These are phyloP conservation scores for Byasa hedistus DNA, from an alignment of 2,888 invertebrate species.

Conservation along the genomic window DNA sequence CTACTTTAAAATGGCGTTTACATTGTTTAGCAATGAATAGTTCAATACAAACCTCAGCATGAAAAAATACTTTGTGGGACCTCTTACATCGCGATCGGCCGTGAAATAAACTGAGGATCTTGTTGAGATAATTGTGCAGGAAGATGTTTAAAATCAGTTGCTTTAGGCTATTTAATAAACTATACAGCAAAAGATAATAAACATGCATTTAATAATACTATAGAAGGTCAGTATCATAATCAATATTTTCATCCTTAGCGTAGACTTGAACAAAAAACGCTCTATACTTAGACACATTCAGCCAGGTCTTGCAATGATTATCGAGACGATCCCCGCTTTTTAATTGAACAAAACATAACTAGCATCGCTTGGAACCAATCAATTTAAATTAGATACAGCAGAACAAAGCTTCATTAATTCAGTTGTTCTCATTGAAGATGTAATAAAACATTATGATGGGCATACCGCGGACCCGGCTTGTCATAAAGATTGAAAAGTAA, in stretches of 20 bases:
- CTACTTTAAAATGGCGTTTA: no score
- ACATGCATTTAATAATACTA: neutral
- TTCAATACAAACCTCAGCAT: no score
- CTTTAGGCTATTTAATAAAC: neutral
- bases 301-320: slow-evolving; percentile 10
- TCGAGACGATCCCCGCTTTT: slow-evolving; percentile 9
- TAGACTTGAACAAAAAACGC: slow-evolving; percentile 6
- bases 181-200: neutral
- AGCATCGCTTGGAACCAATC: slow-evolving; percentile 29
- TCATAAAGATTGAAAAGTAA: slow-evolving; percentile 55
- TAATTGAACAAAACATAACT: slow-evolving; percentile 33
- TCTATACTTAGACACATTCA: neutral
- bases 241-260: neutral
- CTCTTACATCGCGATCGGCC: no score
- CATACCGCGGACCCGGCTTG: slow-evolving; percentile 50
- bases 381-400: slow-evolving; percentile 38
- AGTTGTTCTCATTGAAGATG: slow-evolving; percentile 40
- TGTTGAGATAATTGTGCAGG: no score
- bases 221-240: neutral
- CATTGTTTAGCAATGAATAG: no score
- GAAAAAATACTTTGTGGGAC: no score
- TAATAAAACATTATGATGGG: slow-evolving; percentile 51
- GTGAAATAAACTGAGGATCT: no score
- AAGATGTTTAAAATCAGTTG: no score
- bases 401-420: slow-evolving; percentile 47